Percentiles rank a stretch among this genome's conserved stretches.
Evolutionary conservation across 2,113 vertebrate species (phyloP).

Genomic region (Odocoileus virginianus): DNA sequence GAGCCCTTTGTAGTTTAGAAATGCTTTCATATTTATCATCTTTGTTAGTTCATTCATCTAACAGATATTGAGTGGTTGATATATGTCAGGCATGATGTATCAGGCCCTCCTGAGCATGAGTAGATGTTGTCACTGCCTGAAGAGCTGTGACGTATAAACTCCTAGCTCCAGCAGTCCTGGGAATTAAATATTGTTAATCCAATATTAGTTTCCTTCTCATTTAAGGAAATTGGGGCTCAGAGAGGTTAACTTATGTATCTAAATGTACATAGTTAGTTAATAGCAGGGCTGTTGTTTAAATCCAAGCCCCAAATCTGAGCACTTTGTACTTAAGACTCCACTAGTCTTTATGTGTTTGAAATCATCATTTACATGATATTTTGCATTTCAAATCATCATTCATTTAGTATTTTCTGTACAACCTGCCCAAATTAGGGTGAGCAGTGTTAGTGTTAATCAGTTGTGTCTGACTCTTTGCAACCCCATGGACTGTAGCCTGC

Average conservation of each 20-base stretch:
- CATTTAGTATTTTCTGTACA: conserved; percentile 6
- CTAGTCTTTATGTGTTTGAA: not conserved
- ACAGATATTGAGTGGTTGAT: not conserved
- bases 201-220: not conserved
- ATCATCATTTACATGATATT: not conserved
- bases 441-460: not conserved
- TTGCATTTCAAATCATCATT: not conserved
- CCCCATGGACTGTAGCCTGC: not conserved
- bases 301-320: not conserved
- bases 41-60: not conserved
- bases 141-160: not conserved
- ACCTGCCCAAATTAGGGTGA: not conserved
- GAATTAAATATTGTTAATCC: conserved; percentile 10
- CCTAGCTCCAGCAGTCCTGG: not conserved
- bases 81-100: not conserved
- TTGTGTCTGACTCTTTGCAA: not conserved
- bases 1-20: not conserved
- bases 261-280: not conserved
- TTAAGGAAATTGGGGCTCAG: not conserved
- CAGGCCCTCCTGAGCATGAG: not conserved
- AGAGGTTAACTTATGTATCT: not conserved
- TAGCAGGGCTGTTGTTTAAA: not conserved
- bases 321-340: not conserved
- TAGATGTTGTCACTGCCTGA: not conserved
- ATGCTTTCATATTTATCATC: not conserved